phyloP scores from a whole-genome alignment of 2,113 vertebrate species.

The Theropithecus gelada region DNA sequence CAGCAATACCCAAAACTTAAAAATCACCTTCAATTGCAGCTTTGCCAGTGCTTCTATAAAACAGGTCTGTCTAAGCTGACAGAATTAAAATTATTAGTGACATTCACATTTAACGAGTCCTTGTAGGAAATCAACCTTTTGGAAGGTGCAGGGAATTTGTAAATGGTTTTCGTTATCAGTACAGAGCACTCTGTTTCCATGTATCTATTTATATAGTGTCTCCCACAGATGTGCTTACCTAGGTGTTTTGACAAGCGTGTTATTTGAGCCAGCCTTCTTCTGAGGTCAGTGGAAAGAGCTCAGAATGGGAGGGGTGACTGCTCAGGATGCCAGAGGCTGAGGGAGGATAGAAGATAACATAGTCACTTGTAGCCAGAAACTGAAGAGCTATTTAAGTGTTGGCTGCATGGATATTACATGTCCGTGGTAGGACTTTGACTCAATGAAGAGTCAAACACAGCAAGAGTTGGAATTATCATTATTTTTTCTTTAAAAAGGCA shows the following conservation, averaged over 20 bases:
- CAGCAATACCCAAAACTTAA: neutral
- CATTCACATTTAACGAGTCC: neutral
- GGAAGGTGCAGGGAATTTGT: neutral
- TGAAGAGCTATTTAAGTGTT: slow-evolving; percentile 58
- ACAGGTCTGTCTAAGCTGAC: neutral
- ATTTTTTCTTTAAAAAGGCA: slow-evolving; percentile 29
- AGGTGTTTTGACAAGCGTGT: slow-evolving; percentile 66
- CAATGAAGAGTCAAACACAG: neutral
- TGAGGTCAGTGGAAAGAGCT: slow-evolving; percentile 68
- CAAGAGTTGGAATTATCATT: neutral
- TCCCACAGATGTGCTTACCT: slow-evolving; percentile 44
- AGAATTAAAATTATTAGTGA: neutral
- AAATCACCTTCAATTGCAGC: neutral
- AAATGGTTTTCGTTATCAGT: slow-evolving; percentile 1
- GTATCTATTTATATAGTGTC: slow-evolving; percentile 56
- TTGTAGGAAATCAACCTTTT: neutral
- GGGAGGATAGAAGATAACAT: slow-evolving; percentile 30
- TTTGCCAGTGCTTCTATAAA: neutral
- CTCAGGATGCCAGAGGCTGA: slow-evolving; percentile 53
- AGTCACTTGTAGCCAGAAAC: slow-evolving; percentile 1
- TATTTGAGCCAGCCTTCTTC: slow-evolving; percentile 60
- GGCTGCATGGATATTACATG: slow-evolving; percentile 21
- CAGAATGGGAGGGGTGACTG: neutral
- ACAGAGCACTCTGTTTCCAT: slow-evolving; percentile 25
- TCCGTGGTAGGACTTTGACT: slow-evolving; percentile 55